Percentiles rank a stretch among this genome's conserved stretches.
These are phyloP conservation scores for Synergus japonicus DNA, from an alignment of 2,888 invertebrate genomes.

Conservation along the genomic window DNA sequence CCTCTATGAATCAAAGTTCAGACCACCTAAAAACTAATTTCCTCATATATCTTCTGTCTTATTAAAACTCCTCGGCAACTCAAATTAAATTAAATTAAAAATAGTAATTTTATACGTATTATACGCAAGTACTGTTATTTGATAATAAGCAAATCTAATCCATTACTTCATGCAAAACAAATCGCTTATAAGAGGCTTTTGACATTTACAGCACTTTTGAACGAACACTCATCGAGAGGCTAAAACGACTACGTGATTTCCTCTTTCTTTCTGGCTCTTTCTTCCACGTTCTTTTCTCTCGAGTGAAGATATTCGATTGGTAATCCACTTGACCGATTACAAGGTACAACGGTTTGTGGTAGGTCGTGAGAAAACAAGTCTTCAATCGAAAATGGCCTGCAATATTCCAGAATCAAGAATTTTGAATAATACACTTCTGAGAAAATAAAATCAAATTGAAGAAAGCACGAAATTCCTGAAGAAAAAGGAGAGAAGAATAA, in stretches of 20 bases:
- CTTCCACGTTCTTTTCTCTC: conserved; percentile 40
- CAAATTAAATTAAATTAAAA: no score
- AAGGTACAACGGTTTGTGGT: conserved; percentile 62
- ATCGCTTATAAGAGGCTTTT: conserved; percentile 15
- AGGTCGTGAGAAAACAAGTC: conserved; percentile 67
- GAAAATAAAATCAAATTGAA: conserved; percentile 27
- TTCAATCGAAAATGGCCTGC: conserved; percentile 41
- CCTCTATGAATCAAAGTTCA: not conserved
- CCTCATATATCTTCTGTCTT: no score
- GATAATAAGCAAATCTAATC: not conserved
- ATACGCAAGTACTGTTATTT: conserved; percentile 1
- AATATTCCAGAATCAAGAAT: conserved; percentile 61
- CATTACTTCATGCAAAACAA: conserved; percentile 3
- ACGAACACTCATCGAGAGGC: conserved; percentile 43
- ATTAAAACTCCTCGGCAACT: no score
- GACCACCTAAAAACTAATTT: not conserved
- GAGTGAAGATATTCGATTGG: conserved; percentile 48
- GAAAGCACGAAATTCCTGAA: conserved; percentile 51
- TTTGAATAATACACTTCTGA: conserved; percentile 40
- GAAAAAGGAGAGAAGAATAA: conserved; percentile 52
- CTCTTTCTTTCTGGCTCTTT: conserved; percentile 46
- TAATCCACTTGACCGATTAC: conserved; percentile 51
- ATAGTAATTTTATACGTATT: not conserved
- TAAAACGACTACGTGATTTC: conserved; percentile 29
- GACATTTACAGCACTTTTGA: conserved; percentile 30